These are phyloP conservation scores for Anser cygnoides DNA, from an alignment of 2,113 vertebrate genomes.

Conservation along the genomic window DNA sequence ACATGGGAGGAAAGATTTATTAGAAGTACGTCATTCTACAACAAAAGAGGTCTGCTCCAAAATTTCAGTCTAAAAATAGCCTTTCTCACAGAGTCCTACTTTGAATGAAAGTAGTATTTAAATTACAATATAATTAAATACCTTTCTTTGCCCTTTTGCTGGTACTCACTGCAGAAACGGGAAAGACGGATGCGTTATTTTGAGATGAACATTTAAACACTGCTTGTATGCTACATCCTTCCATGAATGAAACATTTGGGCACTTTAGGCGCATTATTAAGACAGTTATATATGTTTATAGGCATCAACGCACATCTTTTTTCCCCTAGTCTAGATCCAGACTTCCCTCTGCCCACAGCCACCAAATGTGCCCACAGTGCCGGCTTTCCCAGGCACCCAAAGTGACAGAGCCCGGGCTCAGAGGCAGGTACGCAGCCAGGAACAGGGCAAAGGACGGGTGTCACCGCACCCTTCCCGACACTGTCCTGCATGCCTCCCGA, in stretches of 20 bases:
- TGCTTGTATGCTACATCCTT: not conserved
- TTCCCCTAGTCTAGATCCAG: not conserved
- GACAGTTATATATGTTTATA: no score
- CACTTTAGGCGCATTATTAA: not conserved
- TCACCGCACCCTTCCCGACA: not conserved
- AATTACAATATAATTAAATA: not conserved
- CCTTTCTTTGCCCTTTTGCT: not conserved
- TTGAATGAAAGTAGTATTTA: not conserved
- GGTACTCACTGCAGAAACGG: not conserved
- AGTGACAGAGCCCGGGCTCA: fast-evolving
- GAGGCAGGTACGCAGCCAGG: fast-evolving
- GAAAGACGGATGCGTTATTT: not conserved
- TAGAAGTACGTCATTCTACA: not conserved
- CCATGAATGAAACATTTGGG: not conserved
- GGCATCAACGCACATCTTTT: not conserved
- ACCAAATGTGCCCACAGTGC: not conserved
- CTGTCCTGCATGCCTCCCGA: fast-evolving
- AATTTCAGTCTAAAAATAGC: not conserved
- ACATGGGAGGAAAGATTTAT: not conserved
- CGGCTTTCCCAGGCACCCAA: not conserved
- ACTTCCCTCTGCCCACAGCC: not conserved
- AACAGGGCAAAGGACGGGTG: not conserved
- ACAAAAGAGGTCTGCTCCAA: not conserved
- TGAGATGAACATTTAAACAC: not conserved
- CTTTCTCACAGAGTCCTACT: not conserved